These are phyloP conservation scores for Parus major DNA, from an alignment of 2,113 vertebrate genomes.

Conservation along the genomic window DNA sequence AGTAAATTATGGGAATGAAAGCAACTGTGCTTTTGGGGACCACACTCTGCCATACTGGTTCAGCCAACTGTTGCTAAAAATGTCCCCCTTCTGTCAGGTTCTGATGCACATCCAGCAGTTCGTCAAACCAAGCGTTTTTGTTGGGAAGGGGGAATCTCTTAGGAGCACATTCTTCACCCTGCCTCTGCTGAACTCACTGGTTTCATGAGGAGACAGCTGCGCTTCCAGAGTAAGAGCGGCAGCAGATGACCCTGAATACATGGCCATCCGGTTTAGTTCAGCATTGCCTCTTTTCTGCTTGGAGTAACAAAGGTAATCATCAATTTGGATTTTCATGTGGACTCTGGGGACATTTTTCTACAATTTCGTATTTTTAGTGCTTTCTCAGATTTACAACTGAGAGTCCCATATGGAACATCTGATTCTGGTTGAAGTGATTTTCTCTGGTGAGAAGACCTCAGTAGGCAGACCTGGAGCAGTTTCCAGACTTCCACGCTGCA, in stretches of 20 bases:
- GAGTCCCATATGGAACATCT: neutral
- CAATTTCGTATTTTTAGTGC: neutral
- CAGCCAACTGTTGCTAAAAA: neutral
- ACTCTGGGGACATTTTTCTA: neutral
- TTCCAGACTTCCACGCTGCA: neutral
- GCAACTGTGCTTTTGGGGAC: neutral
- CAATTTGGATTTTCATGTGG: neutral
- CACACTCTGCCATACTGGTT: neutral
- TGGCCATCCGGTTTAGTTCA: neutral
- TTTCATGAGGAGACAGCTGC: neutral
- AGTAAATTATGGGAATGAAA: constrained; percentile 33
- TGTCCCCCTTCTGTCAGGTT: neutral
- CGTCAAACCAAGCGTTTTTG: neutral
- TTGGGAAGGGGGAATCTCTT: neutral
- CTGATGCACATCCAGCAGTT: neutral
- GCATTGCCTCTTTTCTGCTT: neutral
- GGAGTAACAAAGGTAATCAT: neutral
- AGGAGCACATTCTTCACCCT: neutral
- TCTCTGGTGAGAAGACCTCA: neutral
- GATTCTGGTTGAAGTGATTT: neutral
- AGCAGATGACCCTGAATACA: neutral
- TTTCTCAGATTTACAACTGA: constrained; percentile 14
- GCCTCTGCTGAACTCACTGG: neutral
- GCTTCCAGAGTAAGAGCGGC: neutral
- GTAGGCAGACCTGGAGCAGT: neutral